Base-by-base conservation (phyloP, 1,140 invertebrate species). In the Drosophila dunni region DNA sequence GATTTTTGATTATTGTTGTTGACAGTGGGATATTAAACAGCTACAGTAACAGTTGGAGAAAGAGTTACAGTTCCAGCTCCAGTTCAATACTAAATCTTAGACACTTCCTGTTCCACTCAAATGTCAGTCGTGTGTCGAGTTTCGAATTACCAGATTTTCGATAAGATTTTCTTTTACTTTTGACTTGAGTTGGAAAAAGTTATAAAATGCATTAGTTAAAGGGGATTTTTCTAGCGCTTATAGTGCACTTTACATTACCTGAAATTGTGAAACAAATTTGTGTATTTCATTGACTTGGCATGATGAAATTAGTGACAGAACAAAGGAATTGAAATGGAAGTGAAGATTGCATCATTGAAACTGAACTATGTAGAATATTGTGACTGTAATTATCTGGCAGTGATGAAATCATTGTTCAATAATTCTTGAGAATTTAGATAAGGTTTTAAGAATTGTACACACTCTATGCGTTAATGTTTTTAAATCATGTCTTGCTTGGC, bases 71-170 rank as follows among this genome's bases (percentile, higher is more conserved):
- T 13, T 42, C 6, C 11, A n/a, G 0, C 15, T 13, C 1, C 58
- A n/a, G 38, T 38, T 10, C 8, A 34, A 45, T 33, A 45, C n/a
- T 8, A 45, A 17, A 63, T 42, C 48, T 44, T 34, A 53, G 44
- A 45, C 17, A 63, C 38, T 63, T 70, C 60, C 58, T 63, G 58
- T 15, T 63, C 38, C 29, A 24, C 44, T 46, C 44, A 46, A 46
- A 42, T 42, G 40, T 10, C 40, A 42, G n/a, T 13, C 40, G 40
- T 13, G 11, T 13, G n/a, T 42, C n/a, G 40, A n/a, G 40, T 13
- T 13, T 42, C 40, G 10, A 13, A n/a, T 42, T 42, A 13, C 40
- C 40, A 42, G 24, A 29, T 29, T 29, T 29, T 29, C 4, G 11
- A 42, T 42, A 42, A 42, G 3, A 13, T 7, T 6, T 42, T n/a